Conservation (phyloP, 2,888 invertebrate genomes). For the Diaperis boleti region DNA sequence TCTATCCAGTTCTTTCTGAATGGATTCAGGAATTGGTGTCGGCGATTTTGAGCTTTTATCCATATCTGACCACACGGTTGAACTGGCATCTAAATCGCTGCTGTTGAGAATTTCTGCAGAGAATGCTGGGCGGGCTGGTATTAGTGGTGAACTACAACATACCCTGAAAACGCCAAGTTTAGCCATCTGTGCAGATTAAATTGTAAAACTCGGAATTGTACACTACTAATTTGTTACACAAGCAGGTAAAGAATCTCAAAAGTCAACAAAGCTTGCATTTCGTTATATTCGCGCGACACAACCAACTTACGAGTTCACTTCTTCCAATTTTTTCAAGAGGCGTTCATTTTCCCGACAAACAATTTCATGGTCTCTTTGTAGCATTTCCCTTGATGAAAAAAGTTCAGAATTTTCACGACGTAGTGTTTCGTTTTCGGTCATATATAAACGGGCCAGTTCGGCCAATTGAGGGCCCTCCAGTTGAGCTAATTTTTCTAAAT, state of each 20-base stretch:
- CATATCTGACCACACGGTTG: conserved; percentile 77
- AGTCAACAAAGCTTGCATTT: too few species aligned
- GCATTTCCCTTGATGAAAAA: conserved; percentile 81
- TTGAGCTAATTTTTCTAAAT: conserved; percentile 79
- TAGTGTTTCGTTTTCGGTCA: conserved; percentile 82
- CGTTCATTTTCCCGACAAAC: conserved; percentile 93
- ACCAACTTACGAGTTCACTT: conserved; percentile 89
- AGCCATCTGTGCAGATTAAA: too few species aligned
- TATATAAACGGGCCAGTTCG: conserved; percentile 87
- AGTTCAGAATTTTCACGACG: conserved; percentile 89
- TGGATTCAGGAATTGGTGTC: conserved; percentile 72
- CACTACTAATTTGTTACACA: too few species aligned
- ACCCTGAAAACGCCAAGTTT: conserved; percentile 69
- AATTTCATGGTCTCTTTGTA: conserved; percentile 89
- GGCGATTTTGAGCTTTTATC: conserved; percentile 61
- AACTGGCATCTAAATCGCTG: conserved; percentile 59
- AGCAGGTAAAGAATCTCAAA: too few species aligned
- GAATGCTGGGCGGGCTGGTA: conserved; percentile 81
- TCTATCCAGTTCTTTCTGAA: conserved; percentile 75
- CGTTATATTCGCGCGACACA: too few species aligned
- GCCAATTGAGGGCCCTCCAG: conserved; percentile 84
- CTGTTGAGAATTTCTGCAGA: conserved; percentile 68
- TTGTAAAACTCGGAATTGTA: too few species aligned
- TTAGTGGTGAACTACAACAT: conserved; percentile 85
- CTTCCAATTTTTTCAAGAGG: conserved; percentile 87